Evolutionary conservation across 2,113 vertebrate species (phyloP), one percentile per base, ranked within the genome.

Genomic region (Lates calcarifer): DNA sequence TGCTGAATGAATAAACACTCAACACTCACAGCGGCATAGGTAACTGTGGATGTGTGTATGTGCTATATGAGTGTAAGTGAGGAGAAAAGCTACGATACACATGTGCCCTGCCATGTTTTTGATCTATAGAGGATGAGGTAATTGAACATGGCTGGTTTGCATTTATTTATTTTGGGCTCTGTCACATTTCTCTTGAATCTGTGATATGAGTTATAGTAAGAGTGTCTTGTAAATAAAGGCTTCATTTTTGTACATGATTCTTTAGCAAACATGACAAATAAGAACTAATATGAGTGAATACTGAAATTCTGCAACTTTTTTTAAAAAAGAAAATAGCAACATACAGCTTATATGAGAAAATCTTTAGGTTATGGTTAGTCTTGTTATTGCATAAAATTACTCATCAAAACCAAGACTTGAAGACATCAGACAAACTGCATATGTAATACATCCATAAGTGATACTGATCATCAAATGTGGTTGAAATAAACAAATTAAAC

Each of bases 1-100:
- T 71, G 66, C 60, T 58, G 3, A 33, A 47, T 75, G 13, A 53
- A n/a, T 66, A 72, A 66, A 45, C 6, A 33, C 29, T 37, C n/a
- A 24, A 24, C 28, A 55, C 26, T 22, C n/a, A 37, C 17, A 35
- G 20, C 5, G 18, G 41, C 13, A n/a, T n/a, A 31, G 7, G 57
- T 51, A 31, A 28, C 6, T 64, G 9, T 56, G n/a, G 24, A 39
- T 80, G 61, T 39, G 39, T 1, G 31, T 20, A 3, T 49, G 22
- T 26, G 17, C 45, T 49, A 35, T 49, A 10, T 39, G 31, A 51
- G 22, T 37, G 11, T 13, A 24, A 31, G 37, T 12, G 26, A 43
- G 31, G 1, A 68, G 45, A 68, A 15, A 68, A 53, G 3, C 12
- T 15, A 26, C 4, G 13, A 57, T 18, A 60, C 37, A 57, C 24